A percentile compares a stretch with the other conserved stretches of the same genome.
Evolutionary conservation across 2,113 vertebrate species (phyloP).

Genomic region (Nothobranchius furzeri): DNA sequence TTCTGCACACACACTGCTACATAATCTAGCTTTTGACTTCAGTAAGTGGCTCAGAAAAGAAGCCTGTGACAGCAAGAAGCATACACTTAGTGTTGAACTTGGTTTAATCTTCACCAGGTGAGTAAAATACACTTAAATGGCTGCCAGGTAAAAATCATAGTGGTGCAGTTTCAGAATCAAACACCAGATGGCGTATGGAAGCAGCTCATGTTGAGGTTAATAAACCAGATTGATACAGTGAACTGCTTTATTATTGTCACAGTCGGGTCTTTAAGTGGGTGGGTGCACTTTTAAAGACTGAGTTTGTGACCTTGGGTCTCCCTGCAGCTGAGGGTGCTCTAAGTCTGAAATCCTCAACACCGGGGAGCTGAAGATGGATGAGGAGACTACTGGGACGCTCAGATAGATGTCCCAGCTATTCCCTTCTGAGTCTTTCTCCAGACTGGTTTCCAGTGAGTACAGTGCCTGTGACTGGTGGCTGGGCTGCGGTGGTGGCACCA

Average conservation of each 20-base stretch:
- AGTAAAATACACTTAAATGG: not conserved
- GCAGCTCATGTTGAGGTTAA: conserved; percentile 16
- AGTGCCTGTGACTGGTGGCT: conserved; percentile 62
- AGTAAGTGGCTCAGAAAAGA: no score
- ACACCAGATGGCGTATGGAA: conserved; percentile 65
- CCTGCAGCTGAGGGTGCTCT: conserved; percentile 22
- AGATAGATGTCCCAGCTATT: conserved; percentile 61
- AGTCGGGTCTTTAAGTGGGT: not conserved
- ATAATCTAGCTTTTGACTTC: no score
- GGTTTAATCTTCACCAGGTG: not conserved
- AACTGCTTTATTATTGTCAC: not conserved
- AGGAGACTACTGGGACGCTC: conserved; percentile 51
- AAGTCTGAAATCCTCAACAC: conserved; percentile 84
- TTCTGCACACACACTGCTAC: no score
- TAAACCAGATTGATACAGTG: conserved; percentile 12
- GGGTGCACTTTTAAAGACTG: not conserved
- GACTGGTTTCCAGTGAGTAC: conserved; percentile 72
- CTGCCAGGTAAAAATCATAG: not conserved
- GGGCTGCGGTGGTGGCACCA: conserved; percentile 77
- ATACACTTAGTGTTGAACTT: not conserved
- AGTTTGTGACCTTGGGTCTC: conserved; percentile 8
- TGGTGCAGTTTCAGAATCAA: conserved; percentile 34
- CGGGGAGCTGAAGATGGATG: conserved; percentile 85
- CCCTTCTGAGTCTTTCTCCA: conserved; percentile 52
- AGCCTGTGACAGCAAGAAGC: not conserved